Percentiles rank a stretch among this genome's conserved stretches.
Evolutionary conservation across 2,113 vertebrate species (phyloP).

Genomic region (Rhinopomastus cyanomelas): DNA sequence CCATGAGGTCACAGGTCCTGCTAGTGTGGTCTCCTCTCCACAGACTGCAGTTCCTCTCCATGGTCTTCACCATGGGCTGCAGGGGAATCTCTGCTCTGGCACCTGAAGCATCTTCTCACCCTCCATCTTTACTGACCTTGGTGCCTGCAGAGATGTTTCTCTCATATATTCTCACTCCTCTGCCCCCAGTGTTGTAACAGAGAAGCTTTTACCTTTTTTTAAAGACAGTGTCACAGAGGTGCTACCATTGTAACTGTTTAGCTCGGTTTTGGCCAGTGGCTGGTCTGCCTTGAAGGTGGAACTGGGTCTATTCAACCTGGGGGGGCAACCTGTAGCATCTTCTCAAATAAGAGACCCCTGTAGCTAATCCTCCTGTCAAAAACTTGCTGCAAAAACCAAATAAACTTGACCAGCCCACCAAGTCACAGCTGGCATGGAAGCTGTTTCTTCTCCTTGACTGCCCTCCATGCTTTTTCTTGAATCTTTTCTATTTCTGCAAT

Average conservation of each 20-base stretch:
- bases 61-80: background rate
- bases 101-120: background rate
- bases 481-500: background rate
- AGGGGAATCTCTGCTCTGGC: background rate
- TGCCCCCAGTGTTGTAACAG: background rate
- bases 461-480: background rate
- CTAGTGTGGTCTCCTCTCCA: no score
- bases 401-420: background rate
- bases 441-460: background rate
- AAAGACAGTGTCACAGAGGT: background rate
- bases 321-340: background rate
- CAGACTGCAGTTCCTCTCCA: background rate
- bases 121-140: background rate
- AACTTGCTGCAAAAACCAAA: background rate
- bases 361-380: background rate
- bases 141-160: background rate
- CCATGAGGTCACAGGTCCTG: background rate
- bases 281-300: background rate
- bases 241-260: accelerated
- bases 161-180: background rate
- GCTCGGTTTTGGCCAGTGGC: background rate
- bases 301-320: background rate
- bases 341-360: background rate
- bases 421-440: background rate
- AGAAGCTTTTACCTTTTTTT: background rate